phyloP scores from a whole-genome alignment of 2,888 invertebrate species.

The Plebejus melissa region DNA sequence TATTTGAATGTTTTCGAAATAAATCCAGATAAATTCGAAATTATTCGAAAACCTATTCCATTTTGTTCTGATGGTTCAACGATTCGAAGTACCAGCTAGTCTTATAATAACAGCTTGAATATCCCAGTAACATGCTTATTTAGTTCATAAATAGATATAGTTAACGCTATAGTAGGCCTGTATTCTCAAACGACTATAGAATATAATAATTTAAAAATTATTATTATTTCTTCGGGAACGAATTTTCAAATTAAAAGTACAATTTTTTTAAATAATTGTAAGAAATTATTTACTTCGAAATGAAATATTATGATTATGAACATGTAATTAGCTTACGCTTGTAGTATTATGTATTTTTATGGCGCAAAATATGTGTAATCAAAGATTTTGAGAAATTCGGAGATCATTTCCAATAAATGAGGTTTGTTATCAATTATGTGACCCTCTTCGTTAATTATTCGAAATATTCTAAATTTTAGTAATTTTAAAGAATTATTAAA shows the following conservation, averaged over 20 bases:
- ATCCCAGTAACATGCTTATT: slow-evolving; percentile 14
- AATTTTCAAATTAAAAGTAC: background rate
- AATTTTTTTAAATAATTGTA: background rate
- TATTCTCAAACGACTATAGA: slow-evolving; percentile 21
- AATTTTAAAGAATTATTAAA: background rate
- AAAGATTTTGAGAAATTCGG: slow-evolving; percentile 8
- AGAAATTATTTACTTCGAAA: slow-evolving; percentile 2
- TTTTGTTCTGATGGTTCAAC: slow-evolving; percentile 35
- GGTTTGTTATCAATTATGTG: background rate
- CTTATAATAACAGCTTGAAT: slow-evolving; percentile 41
- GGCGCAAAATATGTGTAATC: background rate
- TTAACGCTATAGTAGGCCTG: slow-evolving; percentile 12
- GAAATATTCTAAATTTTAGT: background rate
- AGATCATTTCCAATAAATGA: background rate
- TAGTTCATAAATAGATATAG: slow-evolving; percentile 7
- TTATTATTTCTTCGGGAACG: background rate
- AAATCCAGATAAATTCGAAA: background rate
- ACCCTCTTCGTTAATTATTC: background rate
- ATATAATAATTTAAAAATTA: background rate
- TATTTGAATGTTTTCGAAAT: background rate
- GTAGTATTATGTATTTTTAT: slow-evolving; percentile 27
- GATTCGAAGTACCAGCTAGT: slow-evolving; percentile 56
- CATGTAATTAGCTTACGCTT: slow-evolving; percentile 16
- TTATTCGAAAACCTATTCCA: slow-evolving; percentile 3
- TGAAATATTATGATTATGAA: background rate